phyloP scores from a whole-genome alignment of 2,888 invertebrate species.

The Timandra comae region DNA sequence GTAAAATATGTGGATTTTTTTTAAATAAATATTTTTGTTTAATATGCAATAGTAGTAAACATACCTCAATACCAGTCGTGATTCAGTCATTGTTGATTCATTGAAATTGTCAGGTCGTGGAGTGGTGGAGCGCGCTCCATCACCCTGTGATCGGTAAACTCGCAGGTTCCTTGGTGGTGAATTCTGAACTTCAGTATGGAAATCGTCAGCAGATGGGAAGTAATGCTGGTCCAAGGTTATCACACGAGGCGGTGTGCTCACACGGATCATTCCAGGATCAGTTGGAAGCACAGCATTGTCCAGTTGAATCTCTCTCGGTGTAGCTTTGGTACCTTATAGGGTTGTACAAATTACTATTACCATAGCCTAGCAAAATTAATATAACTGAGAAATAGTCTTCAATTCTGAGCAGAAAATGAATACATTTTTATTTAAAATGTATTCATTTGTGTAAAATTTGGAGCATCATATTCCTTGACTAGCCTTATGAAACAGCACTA shows the following conservation, averaged over 20 bases:
- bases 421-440: too few relatives aligned
- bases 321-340: slow-evolving; percentile 84
- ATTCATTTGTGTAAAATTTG: too few relatives aligned
- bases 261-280: slow-evolving; percentile 84
- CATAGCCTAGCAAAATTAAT: too few relatives aligned
- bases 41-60: too few relatives aligned
- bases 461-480: too few relatives aligned
- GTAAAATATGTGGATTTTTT: too few relatives aligned
- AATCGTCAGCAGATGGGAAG: slow-evolving; percentile 83
- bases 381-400: too few relatives aligned
- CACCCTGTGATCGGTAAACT: slow-evolving; percentile 53
- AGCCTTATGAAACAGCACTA: too few relatives aligned
- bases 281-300: slow-evolving; percentile 88
- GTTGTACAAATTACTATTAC: neutral
- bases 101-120: slow-evolving; percentile 59
- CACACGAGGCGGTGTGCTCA: slow-evolving; percentile 92
- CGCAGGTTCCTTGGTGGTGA: slow-evolving; percentile 57
- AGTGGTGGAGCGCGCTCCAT: slow-evolving; percentile 54
- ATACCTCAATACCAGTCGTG: slow-evolving; percentile 65
- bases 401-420: too few relatives aligned
- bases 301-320: slow-evolving; percentile 90
- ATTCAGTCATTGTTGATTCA: slow-evolving; percentile 68
- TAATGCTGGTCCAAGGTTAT: slow-evolving; percentile 91
- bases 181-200: slow-evolving; percentile 41
- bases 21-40: too few relatives aligned